Percentiles rank a stretch among this genome's conserved stretches.
Conservation (phyloP, 2,797 vertebrate genomes). For the Rhincodon typus region DNA sequence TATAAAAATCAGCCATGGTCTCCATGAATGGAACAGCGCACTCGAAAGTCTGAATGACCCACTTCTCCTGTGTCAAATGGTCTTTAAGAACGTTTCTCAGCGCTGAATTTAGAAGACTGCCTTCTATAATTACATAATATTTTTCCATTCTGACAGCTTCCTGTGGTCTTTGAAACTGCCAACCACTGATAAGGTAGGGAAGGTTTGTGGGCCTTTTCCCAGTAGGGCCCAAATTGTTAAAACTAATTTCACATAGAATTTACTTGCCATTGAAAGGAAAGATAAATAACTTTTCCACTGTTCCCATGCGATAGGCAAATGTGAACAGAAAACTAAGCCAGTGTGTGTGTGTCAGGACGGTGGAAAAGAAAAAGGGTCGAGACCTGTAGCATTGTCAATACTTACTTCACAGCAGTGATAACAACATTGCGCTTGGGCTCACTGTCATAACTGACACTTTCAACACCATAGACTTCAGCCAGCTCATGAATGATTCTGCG, state of each 20-base stretch:
- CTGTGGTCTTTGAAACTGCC: background rate
- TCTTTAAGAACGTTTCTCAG: background rate
- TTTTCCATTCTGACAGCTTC: background rate
- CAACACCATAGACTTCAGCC: slow-evolving; percentile 81
- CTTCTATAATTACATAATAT: background rate
- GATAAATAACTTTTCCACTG: background rate
- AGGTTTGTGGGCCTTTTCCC: background rate
- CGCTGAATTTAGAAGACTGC: background rate
- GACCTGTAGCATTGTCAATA: background rate
- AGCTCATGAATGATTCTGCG: slow-evolving; percentile 88
- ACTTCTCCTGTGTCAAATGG: too few relatives aligned
- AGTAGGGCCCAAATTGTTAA: background rate
- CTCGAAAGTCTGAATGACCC: too few relatives aligned
- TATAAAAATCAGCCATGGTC: too few relatives aligned
- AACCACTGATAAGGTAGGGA: background rate
- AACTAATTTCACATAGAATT: background rate
- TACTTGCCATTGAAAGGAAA: background rate
- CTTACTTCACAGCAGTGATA: slow-evolving; percentile 78
- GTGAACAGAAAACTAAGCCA: background rate
- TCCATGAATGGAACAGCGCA: too few relatives aligned
- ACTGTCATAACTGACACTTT: slow-evolving; percentile 93
- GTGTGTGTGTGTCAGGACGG: background rate
- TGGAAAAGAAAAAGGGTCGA: background rate
- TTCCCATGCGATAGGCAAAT: background rate
- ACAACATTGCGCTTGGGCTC: slow-evolving; percentile 94